Percentiles rank a stretch among this genome's conserved stretches.
These are phyloP conservation scores for Campylomormyrus tamandua DNA, from an alignment of 2,113 vertebrate species.

Conservation along the genomic window DNA sequence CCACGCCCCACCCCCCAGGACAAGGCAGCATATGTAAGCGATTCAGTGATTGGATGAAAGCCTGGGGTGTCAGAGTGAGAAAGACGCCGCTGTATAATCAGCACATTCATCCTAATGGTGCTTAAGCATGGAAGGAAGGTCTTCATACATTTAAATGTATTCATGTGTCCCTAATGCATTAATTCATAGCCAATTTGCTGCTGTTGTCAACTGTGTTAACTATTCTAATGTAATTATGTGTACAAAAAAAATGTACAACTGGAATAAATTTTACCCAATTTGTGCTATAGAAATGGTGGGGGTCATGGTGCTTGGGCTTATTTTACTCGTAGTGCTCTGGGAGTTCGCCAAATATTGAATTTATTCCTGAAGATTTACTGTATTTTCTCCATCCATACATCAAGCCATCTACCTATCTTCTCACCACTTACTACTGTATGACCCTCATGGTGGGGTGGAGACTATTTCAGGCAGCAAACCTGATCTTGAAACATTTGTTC, in stretches of 20 bases:
- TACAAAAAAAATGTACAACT: background rate
- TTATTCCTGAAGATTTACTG: background rate
- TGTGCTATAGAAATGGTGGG: background rate
- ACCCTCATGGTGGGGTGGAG: background rate
- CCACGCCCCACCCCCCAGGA: background rate
- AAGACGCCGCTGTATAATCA: background rate
- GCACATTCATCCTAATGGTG: background rate
- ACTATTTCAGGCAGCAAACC: background rate
- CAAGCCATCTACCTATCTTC: background rate
- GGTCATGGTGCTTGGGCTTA: background rate
- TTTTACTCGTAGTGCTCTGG: background rate
- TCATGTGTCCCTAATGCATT: slow-evolving; percentile 11
- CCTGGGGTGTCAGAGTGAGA: background rate
- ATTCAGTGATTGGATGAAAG: background rate
- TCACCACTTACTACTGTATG: background rate
- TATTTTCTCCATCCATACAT: background rate
- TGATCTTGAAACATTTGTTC: background rate
- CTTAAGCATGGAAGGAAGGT: background rate
- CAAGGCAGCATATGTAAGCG: background rate
- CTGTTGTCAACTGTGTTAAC: background rate
- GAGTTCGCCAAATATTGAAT: background rate
- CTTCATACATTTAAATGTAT: slow-evolving; percentile 4
- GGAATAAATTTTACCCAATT: background rate
- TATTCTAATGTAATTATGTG: slow-evolving; percentile 10
- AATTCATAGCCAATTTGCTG: slow-evolving; percentile 9